Percentiles rank a stretch among this genome's conserved stretches.
Conservation (phyloP, 2,797 vertebrate genomes). For the Onychomys leucogaster region DNA sequence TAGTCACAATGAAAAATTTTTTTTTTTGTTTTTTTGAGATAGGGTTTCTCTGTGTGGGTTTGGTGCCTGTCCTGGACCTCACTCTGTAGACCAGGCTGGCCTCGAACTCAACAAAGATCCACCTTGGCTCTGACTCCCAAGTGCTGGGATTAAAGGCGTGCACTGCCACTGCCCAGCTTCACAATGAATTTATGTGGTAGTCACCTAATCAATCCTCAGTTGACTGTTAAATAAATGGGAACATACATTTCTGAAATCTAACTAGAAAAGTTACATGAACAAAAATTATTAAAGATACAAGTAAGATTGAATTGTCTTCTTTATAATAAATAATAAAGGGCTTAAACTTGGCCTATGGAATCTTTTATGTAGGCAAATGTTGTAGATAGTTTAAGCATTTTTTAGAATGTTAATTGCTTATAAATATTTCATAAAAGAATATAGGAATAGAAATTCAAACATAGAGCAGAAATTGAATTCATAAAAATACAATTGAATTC, state of each 20-base stretch:
- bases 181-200: slow-evolving; percentile 52
- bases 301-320: slow-evolving; percentile 61
- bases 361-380: slow-evolving; percentile 65
- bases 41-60: no score
- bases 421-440: slow-evolving; percentile 50
- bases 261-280: slow-evolving; percentile 47
- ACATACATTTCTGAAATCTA: slow-evolving; percentile 58
- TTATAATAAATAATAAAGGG: slow-evolving; percentile 48
- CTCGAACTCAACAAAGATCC: no score
- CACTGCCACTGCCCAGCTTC: neutral
- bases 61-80: no score
- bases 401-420: slow-evolving; percentile 48
- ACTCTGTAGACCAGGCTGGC: no score
- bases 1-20: slow-evolving; percentile 35
- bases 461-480: slow-evolving; percentile 51
- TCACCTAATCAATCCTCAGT: slow-evolving; percentile 49
- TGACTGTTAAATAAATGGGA: slow-evolving; percentile 58
- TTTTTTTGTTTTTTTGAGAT: no score
- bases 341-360: slow-evolving; percentile 24
- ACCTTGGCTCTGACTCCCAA: no score
- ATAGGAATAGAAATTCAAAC: slow-evolving; percentile 60
- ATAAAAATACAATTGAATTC: slow-evolving; percentile 54
- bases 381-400: slow-evolving; percentile 65
- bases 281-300: slow-evolving; percentile 53
- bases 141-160: no score